phyloP scores from a whole-genome alignment of 2,113 vertebrate genomes.

The Abramis brama region DNA sequence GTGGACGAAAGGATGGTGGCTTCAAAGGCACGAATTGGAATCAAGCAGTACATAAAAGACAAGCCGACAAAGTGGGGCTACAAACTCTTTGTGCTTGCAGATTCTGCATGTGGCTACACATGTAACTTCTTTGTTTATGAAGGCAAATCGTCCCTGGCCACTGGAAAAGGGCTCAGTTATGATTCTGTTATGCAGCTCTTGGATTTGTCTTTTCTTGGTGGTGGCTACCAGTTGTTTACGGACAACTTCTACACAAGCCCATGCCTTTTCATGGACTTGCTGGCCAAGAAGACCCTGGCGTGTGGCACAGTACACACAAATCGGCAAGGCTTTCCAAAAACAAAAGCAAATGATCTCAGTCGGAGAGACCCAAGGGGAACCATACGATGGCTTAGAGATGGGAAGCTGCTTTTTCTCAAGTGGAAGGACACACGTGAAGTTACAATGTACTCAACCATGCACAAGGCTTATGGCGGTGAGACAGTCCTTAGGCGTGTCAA shows the following conservation, averaged over 20 bases:
- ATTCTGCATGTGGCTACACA: neutral
- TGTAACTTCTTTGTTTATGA: neutral
- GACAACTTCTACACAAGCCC: neutral
- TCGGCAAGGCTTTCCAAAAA: too few species aligned
- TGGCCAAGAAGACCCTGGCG: neutral
- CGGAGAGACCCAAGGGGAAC: too few species aligned
- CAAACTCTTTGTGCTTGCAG: neutral
- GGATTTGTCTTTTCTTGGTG: neutral
- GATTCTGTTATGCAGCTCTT: neutral
- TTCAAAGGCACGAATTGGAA: too few species aligned
- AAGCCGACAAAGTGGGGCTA: neutral
- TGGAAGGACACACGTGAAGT: too few species aligned
- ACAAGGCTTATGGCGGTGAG: too few species aligned
- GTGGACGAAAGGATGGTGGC: too few species aligned
- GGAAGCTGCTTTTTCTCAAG: too few species aligned
- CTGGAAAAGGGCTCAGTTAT: neutral
- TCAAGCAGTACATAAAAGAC: too few species aligned
- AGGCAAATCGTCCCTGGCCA: neutral
- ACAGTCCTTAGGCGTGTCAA: too few species aligned
- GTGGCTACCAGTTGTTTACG: neutral
- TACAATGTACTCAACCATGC: too few species aligned
- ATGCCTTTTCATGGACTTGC: neutral
- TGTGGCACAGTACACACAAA: neutral
- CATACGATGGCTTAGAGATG: too few species aligned
- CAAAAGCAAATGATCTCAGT: too few species aligned